These are phyloP conservation scores for Apocheima hispidaria DNA, from an alignment of 2,888 invertebrate genomes.

Conservation along the genomic window DNA sequence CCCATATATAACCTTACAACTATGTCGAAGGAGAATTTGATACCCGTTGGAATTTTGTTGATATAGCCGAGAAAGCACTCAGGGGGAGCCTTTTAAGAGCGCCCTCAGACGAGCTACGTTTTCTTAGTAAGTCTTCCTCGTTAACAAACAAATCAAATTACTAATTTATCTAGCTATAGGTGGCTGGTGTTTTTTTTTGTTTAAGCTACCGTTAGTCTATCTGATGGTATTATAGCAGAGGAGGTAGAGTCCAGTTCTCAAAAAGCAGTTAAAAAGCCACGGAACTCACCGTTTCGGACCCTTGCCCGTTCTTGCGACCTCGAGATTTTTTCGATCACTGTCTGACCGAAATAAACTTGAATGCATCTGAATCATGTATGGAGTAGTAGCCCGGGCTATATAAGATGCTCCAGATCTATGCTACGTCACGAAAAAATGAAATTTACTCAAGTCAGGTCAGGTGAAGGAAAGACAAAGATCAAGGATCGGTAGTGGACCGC, in stretches of 20 bases:
- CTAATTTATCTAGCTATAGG: conserved; percentile 29
- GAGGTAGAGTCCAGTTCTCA: not conserved
- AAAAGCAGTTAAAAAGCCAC: too few relatives aligned
- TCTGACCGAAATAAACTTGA: too few relatives aligned
- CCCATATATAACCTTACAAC: not conserved
- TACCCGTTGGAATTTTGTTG: conserved; percentile 54
- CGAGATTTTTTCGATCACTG: too few relatives aligned
- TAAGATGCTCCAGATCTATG: too few relatives aligned
- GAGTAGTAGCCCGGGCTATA: too few relatives aligned
- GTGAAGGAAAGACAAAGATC: too few relatives aligned
- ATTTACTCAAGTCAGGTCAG: too few relatives aligned
- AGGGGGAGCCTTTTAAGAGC: conserved; percentile 40
- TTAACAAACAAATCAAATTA: conserved; percentile 44
- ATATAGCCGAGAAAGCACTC: conserved; percentile 56
- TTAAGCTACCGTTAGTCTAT: not conserved
- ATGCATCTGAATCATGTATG: too few relatives aligned
- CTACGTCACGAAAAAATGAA: too few relatives aligned
- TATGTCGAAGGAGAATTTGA: conserved; percentile 43
- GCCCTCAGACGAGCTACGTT: conserved; percentile 34
- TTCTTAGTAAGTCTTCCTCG: conserved; percentile 26
- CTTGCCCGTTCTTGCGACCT: too few relatives aligned
- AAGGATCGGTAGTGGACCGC: too few relatives aligned
- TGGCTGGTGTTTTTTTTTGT: not conserved
- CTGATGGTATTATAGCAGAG: not conserved
- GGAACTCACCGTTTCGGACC: too few relatives aligned